These are phyloP conservation scores for Taenaris catops DNA, from an alignment of 2,888 invertebrate genomes.

Conservation along the genomic window DNA sequence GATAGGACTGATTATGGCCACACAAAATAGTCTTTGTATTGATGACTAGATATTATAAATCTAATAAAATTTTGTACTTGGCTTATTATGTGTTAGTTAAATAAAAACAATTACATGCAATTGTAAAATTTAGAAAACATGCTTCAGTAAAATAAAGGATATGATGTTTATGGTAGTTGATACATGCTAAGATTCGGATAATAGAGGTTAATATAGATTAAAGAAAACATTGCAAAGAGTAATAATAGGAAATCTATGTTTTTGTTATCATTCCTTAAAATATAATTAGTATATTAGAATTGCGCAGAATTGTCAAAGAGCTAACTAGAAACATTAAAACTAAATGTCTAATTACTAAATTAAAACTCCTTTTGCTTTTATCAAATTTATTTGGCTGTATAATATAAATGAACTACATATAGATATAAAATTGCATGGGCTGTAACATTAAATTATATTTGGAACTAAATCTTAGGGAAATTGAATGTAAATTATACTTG, in stretches of 20 bases:
- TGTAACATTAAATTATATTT: no score
- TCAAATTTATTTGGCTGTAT: no score
- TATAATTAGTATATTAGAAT: no score
- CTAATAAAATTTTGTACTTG: slow-evolving; percentile 7
- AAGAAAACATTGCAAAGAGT: slow-evolving; percentile 79
- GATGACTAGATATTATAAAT: slow-evolving; percentile 12
- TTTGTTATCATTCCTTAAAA: no score
- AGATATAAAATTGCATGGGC: no score
- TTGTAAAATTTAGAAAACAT: slow-evolving; percentile 38
- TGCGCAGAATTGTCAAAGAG: no score
- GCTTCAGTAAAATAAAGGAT: slow-evolving; percentile 39
- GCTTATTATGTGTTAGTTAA: slow-evolving; percentile 7
- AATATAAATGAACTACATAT: no score
- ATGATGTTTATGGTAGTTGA: slow-evolving; percentile 28
- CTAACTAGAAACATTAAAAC: no score
- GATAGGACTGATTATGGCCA: slow-evolving; percentile 50
- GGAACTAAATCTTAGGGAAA: no score
- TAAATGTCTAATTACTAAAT: no score
- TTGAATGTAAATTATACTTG: no score
- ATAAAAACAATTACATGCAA: slow-evolving; percentile 17
- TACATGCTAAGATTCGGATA: slow-evolving; percentile 44
- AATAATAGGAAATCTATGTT: slow-evolving; percentile 36
- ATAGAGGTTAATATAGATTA: slow-evolving; percentile 21
- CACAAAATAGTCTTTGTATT: slow-evolving; percentile 62
- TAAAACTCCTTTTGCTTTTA: no score